These are phyloP conservation scores for Lacerta viridis DNA, from an alignment of 2,797 vertebrate species.

Conservation along the genomic window DNA sequence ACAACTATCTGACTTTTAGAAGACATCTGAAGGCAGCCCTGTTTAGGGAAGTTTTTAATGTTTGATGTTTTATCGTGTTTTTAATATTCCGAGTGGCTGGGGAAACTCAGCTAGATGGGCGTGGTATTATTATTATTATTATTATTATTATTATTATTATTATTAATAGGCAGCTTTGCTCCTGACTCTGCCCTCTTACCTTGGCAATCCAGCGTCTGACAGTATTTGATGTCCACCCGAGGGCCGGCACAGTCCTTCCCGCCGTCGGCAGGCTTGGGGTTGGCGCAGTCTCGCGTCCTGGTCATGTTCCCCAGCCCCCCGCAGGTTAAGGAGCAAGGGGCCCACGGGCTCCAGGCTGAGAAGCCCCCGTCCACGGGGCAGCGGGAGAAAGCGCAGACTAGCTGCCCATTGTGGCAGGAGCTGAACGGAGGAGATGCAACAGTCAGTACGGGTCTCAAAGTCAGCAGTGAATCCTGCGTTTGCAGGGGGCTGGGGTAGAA, in stretches of 20 bases:
- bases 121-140: no score
- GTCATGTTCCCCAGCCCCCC: slow-evolving; percentile 87
- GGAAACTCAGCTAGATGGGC: no score
- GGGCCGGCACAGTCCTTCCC: slow-evolving; percentile 83
- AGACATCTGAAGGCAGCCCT: no score
- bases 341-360: slow-evolving; percentile 86
- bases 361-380: slow-evolving; percentile 82
- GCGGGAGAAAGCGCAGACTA: slow-evolving; percentile 83
- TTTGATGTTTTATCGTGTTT: no score
- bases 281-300: slow-evolving; percentile 81
- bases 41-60: no score
- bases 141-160: no score
- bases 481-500: no score
- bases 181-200: slow-evolving; percentile 72
- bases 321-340: slow-evolving; percentile 86
- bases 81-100: no score
- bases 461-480: no score
- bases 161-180: not conserved
- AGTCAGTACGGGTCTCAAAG: not conserved
- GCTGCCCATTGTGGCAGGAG: slow-evolving; percentile 82
- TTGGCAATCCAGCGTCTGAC: slow-evolving; percentile 86
- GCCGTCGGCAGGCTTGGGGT: slow-evolving; percentile 77
- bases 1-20: no score
- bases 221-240: slow-evolving; percentile 83
- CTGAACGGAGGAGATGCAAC: slow-evolving; percentile 66